Evolutionary conservation across 2,888 invertebrate species (phyloP).

Genomic region (Flexamia atlantica): DNA sequence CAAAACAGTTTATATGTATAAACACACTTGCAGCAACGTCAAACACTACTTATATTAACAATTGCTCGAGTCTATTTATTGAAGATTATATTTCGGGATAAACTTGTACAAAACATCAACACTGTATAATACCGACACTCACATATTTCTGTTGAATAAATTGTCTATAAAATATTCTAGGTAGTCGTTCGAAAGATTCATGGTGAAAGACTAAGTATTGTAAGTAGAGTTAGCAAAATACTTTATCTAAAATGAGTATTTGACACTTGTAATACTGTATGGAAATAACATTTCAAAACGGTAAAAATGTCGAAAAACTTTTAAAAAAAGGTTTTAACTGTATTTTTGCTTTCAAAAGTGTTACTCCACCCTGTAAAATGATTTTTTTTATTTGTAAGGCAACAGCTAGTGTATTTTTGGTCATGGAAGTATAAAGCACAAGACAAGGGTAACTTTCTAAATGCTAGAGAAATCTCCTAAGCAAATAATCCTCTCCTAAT

Average conservation of each 20-base stretch:
- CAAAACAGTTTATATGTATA: neutral
- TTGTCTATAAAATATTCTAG: slow-evolving; percentile 31
- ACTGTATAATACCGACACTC: slow-evolving; percentile 2
- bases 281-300: neutral
- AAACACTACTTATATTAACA: neutral
- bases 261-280: neutral
- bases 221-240: slow-evolving; percentile 3
- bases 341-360: no score
- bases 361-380: no score
- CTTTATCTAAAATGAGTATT: neutral
- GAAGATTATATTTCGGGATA: neutral
- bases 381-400: no score
- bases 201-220: neutral
- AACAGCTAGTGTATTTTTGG: no score
- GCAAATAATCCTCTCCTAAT: neutral
- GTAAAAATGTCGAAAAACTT: neutral
- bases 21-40: neutral
- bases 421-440: no score
- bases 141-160: neutral
- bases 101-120: slow-evolving; percentile 23
- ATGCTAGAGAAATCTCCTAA: neutral
- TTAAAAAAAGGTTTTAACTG: no score
- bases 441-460: neutral
- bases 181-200: neutral
- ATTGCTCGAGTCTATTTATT: neutral